These are phyloP conservation scores for Dicaeum eximium DNA, from an alignment of 2,113 vertebrate species.

Conservation along the genomic window DNA sequence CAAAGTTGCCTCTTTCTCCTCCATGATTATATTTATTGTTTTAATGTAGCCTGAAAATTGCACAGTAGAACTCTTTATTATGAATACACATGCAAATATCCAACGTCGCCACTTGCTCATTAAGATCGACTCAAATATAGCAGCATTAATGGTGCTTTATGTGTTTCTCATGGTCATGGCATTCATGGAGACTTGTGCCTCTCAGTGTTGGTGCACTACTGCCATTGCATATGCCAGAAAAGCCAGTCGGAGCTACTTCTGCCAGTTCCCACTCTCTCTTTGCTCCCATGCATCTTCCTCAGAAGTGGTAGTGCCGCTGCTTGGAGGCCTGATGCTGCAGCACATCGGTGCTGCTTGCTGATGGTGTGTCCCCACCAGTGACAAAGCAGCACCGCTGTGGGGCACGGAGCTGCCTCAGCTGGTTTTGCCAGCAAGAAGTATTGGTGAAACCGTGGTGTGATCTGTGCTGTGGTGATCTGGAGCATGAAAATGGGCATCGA, in stretches of 20 bases:
- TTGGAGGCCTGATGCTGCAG: background rate
- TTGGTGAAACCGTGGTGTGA: rapidly evolving
- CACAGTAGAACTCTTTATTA: background rate
- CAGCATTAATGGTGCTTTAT: background rate
- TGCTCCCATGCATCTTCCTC: background rate
- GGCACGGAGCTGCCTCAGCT: background rate
- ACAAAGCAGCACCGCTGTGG: rapidly evolving
- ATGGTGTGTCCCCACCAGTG: background rate
- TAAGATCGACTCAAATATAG: background rate
- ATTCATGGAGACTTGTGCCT: background rate
- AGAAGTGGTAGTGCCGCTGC: background rate
- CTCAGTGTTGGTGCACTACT: rapidly evolving
- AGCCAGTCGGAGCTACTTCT: background rate
- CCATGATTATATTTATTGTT: background rate
- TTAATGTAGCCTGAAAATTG: background rate
- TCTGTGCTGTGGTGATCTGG: background rate
- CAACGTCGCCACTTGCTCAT: rapidly evolving
- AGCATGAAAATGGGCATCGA: background rate
- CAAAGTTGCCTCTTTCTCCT: background rate
- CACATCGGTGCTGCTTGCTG: background rate
- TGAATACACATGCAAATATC: background rate
- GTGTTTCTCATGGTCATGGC: rapidly evolving
- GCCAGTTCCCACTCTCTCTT: background rate
- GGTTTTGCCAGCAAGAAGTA: background rate
- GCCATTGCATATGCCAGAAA: background rate